phyloP scores from a whole-genome alignment of 2,797 vertebrate species.

The Malacoraja senta region DNA sequence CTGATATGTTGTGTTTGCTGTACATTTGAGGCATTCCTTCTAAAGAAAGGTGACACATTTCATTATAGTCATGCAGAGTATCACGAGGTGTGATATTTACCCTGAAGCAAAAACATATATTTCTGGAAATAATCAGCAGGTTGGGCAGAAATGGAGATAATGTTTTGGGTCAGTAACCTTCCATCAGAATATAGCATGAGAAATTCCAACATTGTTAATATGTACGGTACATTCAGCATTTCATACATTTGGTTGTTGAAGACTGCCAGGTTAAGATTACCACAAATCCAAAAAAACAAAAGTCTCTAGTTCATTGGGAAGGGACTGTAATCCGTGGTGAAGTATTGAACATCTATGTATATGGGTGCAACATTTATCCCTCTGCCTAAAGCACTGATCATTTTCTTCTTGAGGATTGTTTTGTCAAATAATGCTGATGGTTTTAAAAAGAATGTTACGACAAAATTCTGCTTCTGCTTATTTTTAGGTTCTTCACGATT shows the following conservation, averaged over 20 bases:
- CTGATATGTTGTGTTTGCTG: neutral
- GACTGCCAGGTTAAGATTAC: neutral
- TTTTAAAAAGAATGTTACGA: neutral
- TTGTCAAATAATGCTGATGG: neutral
- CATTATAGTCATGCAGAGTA: neutral
- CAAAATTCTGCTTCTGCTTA: neutral
- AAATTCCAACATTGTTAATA: neutral
- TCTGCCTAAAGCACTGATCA: neutral
- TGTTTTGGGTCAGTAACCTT: too few species aligned
- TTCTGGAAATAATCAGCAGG: too few species aligned
- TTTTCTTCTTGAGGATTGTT: neutral
- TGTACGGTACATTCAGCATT: neutral
- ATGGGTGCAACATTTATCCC: neutral
- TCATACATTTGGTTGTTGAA: neutral
- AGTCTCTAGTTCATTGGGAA: neutral
- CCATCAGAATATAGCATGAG: neutral
- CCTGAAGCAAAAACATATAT: too few species aligned
- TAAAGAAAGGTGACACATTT: neutral
- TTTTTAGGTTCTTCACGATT: constrained; percentile 86
- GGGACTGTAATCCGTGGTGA: neutral
- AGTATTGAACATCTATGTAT: neutral
- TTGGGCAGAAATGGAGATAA: too few species aligned
- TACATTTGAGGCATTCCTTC: neutral
- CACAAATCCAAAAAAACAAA: neutral
- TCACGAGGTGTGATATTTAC: neutral